Conservation (phyloP, 2,888 invertebrate species). For the Globia sparganii region DNA sequence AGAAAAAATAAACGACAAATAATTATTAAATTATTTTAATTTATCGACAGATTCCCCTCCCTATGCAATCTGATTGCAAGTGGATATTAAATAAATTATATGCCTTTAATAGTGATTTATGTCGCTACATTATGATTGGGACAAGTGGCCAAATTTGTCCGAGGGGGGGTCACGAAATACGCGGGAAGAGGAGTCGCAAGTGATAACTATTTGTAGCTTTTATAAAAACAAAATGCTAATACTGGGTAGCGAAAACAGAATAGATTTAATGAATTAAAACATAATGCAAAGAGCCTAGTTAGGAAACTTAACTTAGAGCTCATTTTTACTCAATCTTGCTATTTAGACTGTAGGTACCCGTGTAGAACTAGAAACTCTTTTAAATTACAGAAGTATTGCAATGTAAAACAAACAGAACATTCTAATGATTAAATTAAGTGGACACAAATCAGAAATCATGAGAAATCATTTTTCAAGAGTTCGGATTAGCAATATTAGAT, state of each 20-base stretch:
- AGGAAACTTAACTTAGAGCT: not conserved
- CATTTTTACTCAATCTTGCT: not conserved
- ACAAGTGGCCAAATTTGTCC: slow-evolving; percentile 86
- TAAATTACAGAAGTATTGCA: too few relatives aligned
- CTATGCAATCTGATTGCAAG: slow-evolving; percentile 78
- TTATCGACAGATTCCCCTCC: slow-evolving; percentile 63
- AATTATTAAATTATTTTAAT: slow-evolving; percentile 40
- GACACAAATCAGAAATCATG: not conserved
- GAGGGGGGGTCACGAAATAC: slow-evolving; percentile 61
- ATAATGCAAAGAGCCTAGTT: not conserved
- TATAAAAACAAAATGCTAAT: not conserved
- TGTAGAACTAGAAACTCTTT: not conserved
- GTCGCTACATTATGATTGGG: slow-evolving; percentile 87
- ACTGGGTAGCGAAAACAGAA: too few relatives aligned
- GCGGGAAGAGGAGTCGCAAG: slow-evolving; percentile 4
- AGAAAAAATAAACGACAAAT: slow-evolving; percentile 17
- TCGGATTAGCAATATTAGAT: not conserved
- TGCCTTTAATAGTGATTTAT: slow-evolving; percentile 88
- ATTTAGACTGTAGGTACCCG: not conserved
- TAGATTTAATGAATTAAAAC: not conserved
- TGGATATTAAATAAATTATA: slow-evolving; percentile 89
- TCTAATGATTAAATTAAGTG: too few relatives aligned
- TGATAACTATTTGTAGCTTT: not conserved
- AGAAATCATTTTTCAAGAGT: too few relatives aligned
- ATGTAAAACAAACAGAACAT: too few relatives aligned